These are phyloP conservation scores for Catharus bicknelli DNA, from an alignment of 2,113 vertebrate genomes.

Conservation along the genomic window DNA sequence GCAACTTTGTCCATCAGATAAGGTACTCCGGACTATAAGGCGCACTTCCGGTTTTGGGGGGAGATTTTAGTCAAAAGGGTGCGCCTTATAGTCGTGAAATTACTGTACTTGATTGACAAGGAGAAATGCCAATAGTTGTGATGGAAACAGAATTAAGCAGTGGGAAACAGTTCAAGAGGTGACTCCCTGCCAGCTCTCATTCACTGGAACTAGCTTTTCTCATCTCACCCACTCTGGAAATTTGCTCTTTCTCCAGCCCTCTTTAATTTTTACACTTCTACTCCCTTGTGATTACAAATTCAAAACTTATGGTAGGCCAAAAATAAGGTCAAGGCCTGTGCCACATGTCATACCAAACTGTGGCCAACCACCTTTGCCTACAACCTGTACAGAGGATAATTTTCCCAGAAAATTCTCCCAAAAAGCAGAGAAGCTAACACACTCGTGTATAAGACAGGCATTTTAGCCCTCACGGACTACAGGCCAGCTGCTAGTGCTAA, in stretches of 20 bases:
- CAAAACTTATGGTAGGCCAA: background rate
- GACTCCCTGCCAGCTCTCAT: background rate
- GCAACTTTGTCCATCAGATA: too few species aligned
- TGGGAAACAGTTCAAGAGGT: background rate
- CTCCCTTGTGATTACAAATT: background rate
- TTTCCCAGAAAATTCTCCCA: background rate
- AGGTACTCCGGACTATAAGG: too few species aligned
- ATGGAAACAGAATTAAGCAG: background rate
- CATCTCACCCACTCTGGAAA: background rate
- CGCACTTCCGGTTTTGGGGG: too few species aligned
- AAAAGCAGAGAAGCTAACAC: background rate
- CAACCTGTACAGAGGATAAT: background rate
- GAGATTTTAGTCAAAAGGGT: too few species aligned
- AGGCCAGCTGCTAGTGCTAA: background rate
- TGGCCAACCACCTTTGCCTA: background rate
- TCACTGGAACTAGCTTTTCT: background rate
- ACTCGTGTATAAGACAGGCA: rapidly evolving
- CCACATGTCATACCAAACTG: background rate
- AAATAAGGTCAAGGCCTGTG: background rate
- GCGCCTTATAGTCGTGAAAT: too few species aligned
- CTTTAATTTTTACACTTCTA: background rate
- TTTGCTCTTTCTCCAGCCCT: background rate
- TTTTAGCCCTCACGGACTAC: background rate
- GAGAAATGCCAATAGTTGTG: background rate
- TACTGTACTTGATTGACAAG: background rate